Base-by-base conservation (phyloP, 1,140 invertebrate genomes). In the Drosophila punjabiensis region DNA sequence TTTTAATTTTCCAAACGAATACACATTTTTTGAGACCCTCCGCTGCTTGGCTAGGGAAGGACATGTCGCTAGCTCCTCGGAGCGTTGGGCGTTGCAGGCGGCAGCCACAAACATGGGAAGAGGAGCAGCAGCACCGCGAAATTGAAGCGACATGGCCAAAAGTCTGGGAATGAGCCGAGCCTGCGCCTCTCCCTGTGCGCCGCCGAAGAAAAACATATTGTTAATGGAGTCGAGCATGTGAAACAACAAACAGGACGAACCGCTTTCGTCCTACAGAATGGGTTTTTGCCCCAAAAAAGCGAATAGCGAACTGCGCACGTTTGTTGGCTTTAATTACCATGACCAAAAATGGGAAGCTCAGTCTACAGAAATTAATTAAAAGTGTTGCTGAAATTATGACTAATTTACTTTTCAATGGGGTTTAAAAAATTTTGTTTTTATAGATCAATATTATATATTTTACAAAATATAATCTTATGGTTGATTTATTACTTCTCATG, bases 171-270 rank as follows among this genome's bases (percentile, higher is more conserved):
- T 35, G 18, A 35, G 52, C 5, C n/a, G 32, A 20, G 32, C 32
- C 53, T 35, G 63, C 47, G 56, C 30, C 28, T 41, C 56, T 67
- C 43, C 24, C 24, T 63, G 65, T 74, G 73, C 69, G 63, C n/a
- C 45, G 69, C 30, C 69, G 50, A 75, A 74, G 82, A 69, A 90
- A 82, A 90, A 90, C 86, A 90, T 86, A 89, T 89, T 90, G 79
- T 89, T 90, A 89, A 89, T 89, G 86, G 85, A 89, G 85, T 82
- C 71, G 82, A 86, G 81, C 85, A 89, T 89, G 85, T 89, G 86
- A 89, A 89, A 90, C 82, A 89, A 89, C 87, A 89, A 89, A 86
- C 65, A 81, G 71, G 71, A 66, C 56, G 52, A 41, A 50, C 55
- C 68, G 24, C 47, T 56, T 41, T 35, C 33, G 37, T 58, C 53